Percentiles rank a stretch among this genome's conserved stretches.
phyloP scores from a whole-genome alignment of 2,888 invertebrate species.

The Spialia ferax region DNA sequence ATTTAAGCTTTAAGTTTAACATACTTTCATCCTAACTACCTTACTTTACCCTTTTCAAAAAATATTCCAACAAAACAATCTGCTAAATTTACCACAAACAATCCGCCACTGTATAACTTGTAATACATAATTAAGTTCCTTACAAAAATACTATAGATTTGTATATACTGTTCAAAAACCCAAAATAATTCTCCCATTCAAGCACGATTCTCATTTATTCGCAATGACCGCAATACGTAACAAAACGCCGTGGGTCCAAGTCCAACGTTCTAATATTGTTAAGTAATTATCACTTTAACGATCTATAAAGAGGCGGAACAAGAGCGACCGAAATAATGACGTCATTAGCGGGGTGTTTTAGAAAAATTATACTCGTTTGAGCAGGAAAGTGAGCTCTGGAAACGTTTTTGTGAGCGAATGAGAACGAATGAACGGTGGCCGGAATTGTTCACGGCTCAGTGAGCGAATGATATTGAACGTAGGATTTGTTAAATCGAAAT shows the following conservation, averaged over 20 bases:
- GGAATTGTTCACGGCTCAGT: neutral
- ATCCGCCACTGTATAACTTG: too few species aligned
- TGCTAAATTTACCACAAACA: too few species aligned
- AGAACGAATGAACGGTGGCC: neutral
- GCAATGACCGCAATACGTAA: neutral
- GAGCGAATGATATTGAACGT: neutral
- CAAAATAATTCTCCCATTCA: neutral
- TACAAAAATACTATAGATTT: too few species aligned
- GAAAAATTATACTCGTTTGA: conserved; percentile 19
- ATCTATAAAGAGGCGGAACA: conserved; percentile 29
- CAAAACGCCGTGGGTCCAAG: neutral
- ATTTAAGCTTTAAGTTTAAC: too few species aligned
- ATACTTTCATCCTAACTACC: too few species aligned
- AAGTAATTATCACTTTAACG: conserved; percentile 35
- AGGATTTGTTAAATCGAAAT: neutral
- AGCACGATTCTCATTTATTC: neutral
- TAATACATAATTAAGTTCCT: too few species aligned
- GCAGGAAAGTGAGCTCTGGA: neutral
- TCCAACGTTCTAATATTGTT: conserved; percentile 31
- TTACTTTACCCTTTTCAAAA: too few species aligned
- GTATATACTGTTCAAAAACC: too few species aligned
- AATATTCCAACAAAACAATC: too few species aligned
- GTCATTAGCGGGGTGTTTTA: conserved; percentile 14
- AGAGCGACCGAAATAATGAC: conserved; percentile 24
- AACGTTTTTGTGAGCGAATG: neutral